phyloP scores from a whole-genome alignment of 2,797 vertebrate genomes.

The Numenius phaeopus region DNA sequence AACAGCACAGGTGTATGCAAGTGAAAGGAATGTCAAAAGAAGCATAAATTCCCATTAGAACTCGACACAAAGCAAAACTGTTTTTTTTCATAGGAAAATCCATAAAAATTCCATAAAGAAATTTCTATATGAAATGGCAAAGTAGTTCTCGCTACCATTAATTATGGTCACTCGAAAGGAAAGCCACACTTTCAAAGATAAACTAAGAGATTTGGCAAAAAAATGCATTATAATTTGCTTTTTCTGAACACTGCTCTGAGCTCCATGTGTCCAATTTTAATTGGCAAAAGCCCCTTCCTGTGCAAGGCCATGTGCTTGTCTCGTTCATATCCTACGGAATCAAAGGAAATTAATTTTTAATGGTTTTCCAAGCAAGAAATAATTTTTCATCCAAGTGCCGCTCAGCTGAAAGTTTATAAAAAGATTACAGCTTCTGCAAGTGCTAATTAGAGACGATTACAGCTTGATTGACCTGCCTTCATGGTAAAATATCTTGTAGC shows the following conservation, averaged over 20 bases:
- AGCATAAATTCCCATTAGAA: background rate
- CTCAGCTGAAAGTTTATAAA: slow-evolving; percentile 7
- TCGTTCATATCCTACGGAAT: background rate
- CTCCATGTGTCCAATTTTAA: background rate
- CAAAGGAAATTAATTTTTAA: slow-evolving; percentile 48
- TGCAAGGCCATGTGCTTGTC: background rate
- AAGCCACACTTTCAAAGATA: background rate
- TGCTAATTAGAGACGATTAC: slow-evolving; percentile 72
- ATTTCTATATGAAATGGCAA: background rate
- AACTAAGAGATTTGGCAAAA: background rate
- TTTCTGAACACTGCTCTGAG: background rate
- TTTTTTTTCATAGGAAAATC: background rate
- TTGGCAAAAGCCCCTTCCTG: slow-evolving; percentile 21
- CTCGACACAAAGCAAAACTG: background rate
- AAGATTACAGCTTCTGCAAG: slow-evolving; percentile 53
- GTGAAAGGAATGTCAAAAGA: background rate
- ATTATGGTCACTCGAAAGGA: background rate
- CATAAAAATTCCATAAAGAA: background rate
- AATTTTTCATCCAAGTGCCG: slow-evolving; percentile 24
- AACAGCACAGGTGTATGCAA: background rate
- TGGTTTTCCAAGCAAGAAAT: slow-evolving; percentile 34
- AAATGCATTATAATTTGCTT: background rate
- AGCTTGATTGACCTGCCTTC: slow-evolving; percentile 65
- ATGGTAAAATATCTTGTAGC: slow-evolving; percentile 40
- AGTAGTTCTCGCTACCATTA: background rate